Evolutionary conservation across 1,140 invertebrate genomes (phyloP), one percentile per base, ranked within the genome.

Genomic region (Trachymyrmex septentrionalis): DNA sequence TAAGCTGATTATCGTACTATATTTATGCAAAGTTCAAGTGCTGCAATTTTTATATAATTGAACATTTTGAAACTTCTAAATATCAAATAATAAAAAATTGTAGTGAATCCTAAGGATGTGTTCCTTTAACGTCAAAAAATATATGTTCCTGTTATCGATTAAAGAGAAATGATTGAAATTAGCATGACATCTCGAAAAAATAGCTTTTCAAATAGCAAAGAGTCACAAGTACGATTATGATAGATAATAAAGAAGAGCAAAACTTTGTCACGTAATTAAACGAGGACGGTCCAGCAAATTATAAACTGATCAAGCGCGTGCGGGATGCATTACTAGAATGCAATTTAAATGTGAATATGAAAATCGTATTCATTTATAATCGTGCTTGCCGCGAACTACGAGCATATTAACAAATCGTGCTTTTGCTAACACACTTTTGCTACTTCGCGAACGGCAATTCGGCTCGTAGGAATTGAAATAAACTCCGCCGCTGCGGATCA

Each of bases 391-490:
- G 27, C 61, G 27, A 48, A 34, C 27, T 34, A 24, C 59, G 19
- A 30, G 6, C 64, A 34, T n/a, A 71, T 57, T 71, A 81, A 81
- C 50, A 21, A 81, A 81, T 57, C 48, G 48, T 10, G 48, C n/a
- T n/a, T n/a, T n/a, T n/a, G n/a, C n/a, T n/a, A 44, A 38, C 53
- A 24, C 21, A 27, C n/a, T 61, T 73, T 61, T 44, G 55, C 55
- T 44, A 34, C 38, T 75, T 61, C 34, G 55, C n/a, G 53, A 7
- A 24, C 69, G 59, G 44, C 67, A 71, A 72, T 86, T 86, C 76
- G 77, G 59, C 34, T 86, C n/a, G 64, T 57, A 86, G 67, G 57
- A 81, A 67, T 86, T 59, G 76, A 71, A 63, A 81, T 63, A 82
- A 63, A 86, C 66, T 50, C 63, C 30, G 44, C 14, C 16, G 44